Conservation (phyloP, 1,140 invertebrate species). For the Drosophila sucinea region DNA sequence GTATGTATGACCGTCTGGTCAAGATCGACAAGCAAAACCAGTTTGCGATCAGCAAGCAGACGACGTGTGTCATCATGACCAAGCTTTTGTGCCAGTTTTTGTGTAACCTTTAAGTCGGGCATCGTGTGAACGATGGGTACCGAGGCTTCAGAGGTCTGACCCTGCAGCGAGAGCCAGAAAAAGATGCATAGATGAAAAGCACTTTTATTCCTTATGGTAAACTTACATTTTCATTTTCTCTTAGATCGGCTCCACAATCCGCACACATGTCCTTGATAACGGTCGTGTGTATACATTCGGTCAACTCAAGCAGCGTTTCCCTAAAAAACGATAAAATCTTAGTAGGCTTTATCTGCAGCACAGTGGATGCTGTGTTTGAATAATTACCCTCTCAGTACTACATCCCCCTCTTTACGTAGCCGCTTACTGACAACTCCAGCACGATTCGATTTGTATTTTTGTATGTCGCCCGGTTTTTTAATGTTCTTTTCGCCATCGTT, state of each 20-base stretch:
- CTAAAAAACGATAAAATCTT: conserved; percentile 23
- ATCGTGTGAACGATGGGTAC: conserved; percentile 98
- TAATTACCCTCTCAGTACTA: conserved; percentile 87
- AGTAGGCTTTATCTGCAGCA: neutral
- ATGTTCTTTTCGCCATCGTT: conserved; percentile 23
- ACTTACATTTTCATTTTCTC: conserved; percentile 86
- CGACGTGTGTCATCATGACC: conserved; percentile 95
- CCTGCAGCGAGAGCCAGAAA: conserved; percentile 35
- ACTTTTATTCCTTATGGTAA: neutral
- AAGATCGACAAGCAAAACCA: conserved; percentile 98
- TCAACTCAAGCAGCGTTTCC: conserved; percentile 84
- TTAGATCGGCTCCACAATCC: conserved; percentile 97
- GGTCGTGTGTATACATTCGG: conserved; percentile 95
- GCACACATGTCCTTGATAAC: conserved; percentile 99
- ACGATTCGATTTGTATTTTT: conserved; percentile 85
- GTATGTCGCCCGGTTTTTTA: conserved; percentile 35
- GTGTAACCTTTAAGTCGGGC: conserved; percentile 95
- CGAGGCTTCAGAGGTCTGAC: conserved; percentile 87
- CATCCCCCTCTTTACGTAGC: conserved; percentile 89
- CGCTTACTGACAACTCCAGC: conserved; percentile 89
- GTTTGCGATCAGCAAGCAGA: conserved; percentile 92
- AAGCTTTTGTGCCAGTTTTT: conserved; percentile 93
- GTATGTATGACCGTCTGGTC: conserved; percentile 99
- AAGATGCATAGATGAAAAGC: neutral
- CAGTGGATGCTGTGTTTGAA: neutral